Conservation (phyloP, 1,140 invertebrate species). For the Pentalonia nigronervosa region DNA sequence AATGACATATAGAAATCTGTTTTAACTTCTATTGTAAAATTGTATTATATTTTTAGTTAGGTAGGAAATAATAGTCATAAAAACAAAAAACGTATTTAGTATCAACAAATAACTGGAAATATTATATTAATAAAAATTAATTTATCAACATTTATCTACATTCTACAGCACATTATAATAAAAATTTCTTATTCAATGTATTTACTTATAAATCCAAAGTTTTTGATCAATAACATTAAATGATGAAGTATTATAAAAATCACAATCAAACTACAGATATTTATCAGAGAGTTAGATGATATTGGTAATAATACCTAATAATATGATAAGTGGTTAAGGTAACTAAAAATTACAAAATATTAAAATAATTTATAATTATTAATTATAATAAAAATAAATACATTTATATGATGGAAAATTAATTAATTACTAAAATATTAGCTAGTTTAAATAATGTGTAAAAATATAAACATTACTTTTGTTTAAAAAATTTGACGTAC, state of each 20-base stretch:
- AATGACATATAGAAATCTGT: background rate
- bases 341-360: background rate
- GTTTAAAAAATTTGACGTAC: background rate
- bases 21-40: background rate
- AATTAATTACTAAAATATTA: slow-evolving; percentile 16
- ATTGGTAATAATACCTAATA: background rate
- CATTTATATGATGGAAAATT: background rate
- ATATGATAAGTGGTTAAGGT: background rate
- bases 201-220: background rate
- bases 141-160: slow-evolving; percentile 8
- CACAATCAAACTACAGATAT: background rate
- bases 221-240: background rate
- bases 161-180: background rate
- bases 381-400: background rate
- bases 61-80: background rate
- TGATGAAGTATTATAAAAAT: background rate
- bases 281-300: background rate
- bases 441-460: background rate
- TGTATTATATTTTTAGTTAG: background rate
- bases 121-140: background rate
- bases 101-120: background rate
- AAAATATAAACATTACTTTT: background rate
- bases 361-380: background rate
- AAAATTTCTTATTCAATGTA: background rate
- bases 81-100: background rate